phyloP scores from a whole-genome alignment of 2,797 vertebrate genomes.

The Coregonus ussuriensis region DNA sequence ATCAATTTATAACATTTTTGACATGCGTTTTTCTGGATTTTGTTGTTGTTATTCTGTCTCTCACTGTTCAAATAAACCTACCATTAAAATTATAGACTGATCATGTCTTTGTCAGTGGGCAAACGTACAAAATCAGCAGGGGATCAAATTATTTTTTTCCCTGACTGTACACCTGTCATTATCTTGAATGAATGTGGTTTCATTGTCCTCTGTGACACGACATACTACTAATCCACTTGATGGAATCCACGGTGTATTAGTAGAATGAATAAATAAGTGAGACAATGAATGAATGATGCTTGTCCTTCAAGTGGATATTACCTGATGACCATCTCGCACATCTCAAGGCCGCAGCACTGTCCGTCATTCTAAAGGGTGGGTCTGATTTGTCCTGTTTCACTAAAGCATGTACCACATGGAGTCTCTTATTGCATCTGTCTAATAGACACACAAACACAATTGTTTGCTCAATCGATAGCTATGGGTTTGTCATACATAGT shows the following conservation, averaged over 20 bases:
- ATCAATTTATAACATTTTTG: too few relatives aligned
- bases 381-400: background rate
- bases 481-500: background rate
- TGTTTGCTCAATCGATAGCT: background rate
- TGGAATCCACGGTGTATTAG: background rate
- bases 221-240: background rate
- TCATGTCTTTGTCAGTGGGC: too few relatives aligned
- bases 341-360: background rate
- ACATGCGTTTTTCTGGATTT: too few relatives aligned
- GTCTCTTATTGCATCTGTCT: background rate
- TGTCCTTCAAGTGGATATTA: background rate
- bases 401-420: background rate
- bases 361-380: background rate
- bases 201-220: background rate
- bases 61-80: too few relatives aligned
- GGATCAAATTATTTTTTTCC: too few relatives aligned
- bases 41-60: too few relatives aligned
- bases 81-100: too few relatives aligned
- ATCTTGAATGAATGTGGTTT: background rate
- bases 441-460: background rate
- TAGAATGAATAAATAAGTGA: background rate
- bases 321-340: background rate
- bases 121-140: too few relatives aligned
- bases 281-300: background rate
- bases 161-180: too few relatives aligned